Conservation (phyloP, 37 sponge, comb jelly and placozoan species). For the Geodia barretti region DNA sequence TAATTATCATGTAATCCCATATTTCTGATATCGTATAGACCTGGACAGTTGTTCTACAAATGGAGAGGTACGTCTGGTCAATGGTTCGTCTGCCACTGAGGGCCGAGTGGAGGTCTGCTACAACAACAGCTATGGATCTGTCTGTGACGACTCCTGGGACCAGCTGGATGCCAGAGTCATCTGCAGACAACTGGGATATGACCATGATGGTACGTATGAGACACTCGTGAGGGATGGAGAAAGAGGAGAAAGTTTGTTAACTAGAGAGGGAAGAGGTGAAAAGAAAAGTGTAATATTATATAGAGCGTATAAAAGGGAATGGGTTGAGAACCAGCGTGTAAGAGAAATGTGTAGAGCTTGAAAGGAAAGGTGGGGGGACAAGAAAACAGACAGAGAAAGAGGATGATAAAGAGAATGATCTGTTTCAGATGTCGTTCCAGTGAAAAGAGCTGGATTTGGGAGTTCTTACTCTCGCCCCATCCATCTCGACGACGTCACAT, state of each 20-base stretch:
- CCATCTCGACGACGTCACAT: constrained; percentile 20
- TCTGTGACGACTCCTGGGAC: neutral
- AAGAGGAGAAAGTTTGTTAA: too few species aligned
- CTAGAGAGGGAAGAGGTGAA: too few species aligned
- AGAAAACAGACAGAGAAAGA: too few species aligned
- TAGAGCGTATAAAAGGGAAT: too few species aligned
- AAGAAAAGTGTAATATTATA: too few species aligned
- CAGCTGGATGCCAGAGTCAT: neutral
- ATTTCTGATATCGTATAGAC: neutral
- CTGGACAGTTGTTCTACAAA: neutral
- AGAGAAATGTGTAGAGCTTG: too few species aligned
- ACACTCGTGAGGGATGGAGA: too few species aligned
- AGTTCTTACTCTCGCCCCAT: constrained; percentile 18
- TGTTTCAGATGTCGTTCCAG: neutral
- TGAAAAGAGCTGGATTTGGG: neutral
- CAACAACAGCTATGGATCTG: neutral
- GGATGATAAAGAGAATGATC: too few species aligned
- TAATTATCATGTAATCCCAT: too few species aligned
- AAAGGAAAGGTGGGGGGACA: too few species aligned
- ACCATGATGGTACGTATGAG: neutral
- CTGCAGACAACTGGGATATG: neutral
- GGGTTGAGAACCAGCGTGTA: too few species aligned
- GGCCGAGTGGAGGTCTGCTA: neutral
- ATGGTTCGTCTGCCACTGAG: neutral
- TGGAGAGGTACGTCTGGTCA: neutral